Evolutionary conservation across 2,888 invertebrate genomes (phyloP), one percentile per base, ranked within the genome.

Genomic region (Priocnemis perturbator): DNA sequence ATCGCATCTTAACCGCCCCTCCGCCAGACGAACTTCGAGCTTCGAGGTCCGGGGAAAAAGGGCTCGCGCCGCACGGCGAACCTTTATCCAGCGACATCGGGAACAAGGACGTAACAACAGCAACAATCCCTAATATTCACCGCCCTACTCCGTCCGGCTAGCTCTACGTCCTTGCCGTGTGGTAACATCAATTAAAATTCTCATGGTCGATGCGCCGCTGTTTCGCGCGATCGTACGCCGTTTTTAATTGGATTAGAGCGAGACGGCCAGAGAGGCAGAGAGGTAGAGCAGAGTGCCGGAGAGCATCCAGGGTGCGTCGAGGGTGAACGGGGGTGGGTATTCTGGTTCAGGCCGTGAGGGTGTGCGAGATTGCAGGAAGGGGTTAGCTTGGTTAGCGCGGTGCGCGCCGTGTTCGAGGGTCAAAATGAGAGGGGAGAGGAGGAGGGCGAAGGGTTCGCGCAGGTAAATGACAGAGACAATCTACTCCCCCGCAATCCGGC

Each of bases 151-250:
- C 63, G 56, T 56, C 55, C 52, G 61, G 60, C 37, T 45, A 60
- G 20, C 73, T 47, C 66, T 63, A 58, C 50, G 69, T 76, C 76
- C 37, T 37, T 73, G 76, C 73, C 79, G 82, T 79, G 83, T 83
- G 83, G 83, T 82, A 86, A 86, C 87, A 86, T 87, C 87, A 87
- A 87, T 87, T 87, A 87, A 87, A 87, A 87, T 86, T 87, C 83
- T 81, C 83, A 81, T 81, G 83, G 86, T 84, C 83, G 86, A 86
- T 85, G 84, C 81, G 81, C 81, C 79, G 82, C 82, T 81, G 83
- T 83, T 85, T 84, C 84, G 82, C 82, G 84, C 82, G 86, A 86
- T 86, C 84, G 83, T 81, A 82, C 83, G 81, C 79, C 78, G 81
- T 86, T 87, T 87, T 87, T 87, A 87, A 87, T 87, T 87, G 87